Evolutionary conservation across 2,888 invertebrate species (phyloP), one percentile per base, ranked within the genome.

Genomic region (Drosophila flavopinicola): DNA sequence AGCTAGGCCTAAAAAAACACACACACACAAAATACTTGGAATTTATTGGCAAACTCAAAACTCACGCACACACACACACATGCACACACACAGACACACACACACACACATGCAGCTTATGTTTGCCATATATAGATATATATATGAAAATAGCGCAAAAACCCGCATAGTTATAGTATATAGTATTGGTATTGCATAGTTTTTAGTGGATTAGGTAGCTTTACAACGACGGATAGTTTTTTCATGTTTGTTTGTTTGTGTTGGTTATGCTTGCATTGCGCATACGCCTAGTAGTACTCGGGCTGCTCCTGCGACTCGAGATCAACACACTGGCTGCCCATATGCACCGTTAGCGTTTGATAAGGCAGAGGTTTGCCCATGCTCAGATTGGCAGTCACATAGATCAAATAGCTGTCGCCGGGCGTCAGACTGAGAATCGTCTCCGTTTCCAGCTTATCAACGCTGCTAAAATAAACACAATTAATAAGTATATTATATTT

Each of bases 331-430:
- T 90, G 88, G 24, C 76, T 85, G 53, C 80, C 78, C 87, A 88
- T 87, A 53, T 87, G 85, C 4, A 90, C 80, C 23, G 85, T 89
- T 5, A 93, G 88, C 20, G 93, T 89, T 84, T 94, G 92, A 77
- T 94, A 94, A 1, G 93, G 93, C 42, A 94, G 78, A 2, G 92
- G 91, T 76, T 92, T 92, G 15, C 93, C 93, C 78, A 92, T 92
- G 37, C 91, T 91, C 57, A 93, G 92, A 65, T 92, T 92, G 2
- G 93, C 92, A 0, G 93, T 93, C 7, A 94, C 92, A 83, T 94
- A 93, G 11, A 93, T 91, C 33, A 93, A 90, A 73, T 94, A 94
- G 29, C 90, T 91, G 68, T 91, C 91, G 7, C 92, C 92, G 1
- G 93, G 92, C 54, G 90, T 91, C 30, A 94, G 87, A 56, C 93